Evolutionary conservation across 2,113 vertebrate species (phyloP).

Genomic region (Lutjanus erythropterus): DNA sequence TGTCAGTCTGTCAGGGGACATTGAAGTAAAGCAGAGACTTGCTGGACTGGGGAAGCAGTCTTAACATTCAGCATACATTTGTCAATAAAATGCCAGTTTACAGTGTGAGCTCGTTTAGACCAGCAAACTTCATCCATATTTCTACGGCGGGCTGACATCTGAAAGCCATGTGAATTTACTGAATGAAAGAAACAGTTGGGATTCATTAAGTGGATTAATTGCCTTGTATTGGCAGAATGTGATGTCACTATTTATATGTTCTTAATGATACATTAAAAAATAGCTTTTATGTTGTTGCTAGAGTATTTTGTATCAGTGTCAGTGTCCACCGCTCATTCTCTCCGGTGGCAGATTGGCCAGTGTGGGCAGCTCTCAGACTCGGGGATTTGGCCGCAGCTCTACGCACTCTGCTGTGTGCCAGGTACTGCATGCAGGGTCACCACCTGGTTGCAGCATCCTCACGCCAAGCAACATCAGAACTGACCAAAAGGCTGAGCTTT

Average conservation of each 20-base stretch:
- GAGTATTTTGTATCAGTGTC: constrained; percentile 10
- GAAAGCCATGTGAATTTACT: neutral
- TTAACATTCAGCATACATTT: neutral
- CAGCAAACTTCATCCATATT: neutral
- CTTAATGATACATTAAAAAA: constrained; percentile 4
- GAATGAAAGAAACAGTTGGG: neutral
- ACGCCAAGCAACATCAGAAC: constrained; percentile 30
- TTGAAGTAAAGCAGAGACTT: constrained; percentile 13
- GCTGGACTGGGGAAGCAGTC: neutral
- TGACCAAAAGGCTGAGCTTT: constrained; percentile 30
- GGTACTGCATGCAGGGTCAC: constrained; percentile 82
- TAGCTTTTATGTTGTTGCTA: neutral
- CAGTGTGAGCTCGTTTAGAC: neutral
- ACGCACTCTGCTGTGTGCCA: constrained; percentile 61
- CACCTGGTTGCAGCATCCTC: constrained; percentile 80
- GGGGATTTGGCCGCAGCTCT: constrained; percentile 66
- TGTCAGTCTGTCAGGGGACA: constrained; percentile 7
- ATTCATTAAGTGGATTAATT: neutral
- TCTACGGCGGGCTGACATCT: neutral
- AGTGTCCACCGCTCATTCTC: constrained; percentile 29
- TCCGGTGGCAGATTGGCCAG: constrained; percentile 52
- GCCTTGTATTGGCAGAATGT: neutral
- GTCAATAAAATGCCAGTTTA: neutral
- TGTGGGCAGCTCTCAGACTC: constrained; percentile 60
- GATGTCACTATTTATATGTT: neutral